These are phyloP conservation scores for Lithophane socia DNA, from an alignment of 2,888 invertebrate genomes.

Conservation along the genomic window DNA sequence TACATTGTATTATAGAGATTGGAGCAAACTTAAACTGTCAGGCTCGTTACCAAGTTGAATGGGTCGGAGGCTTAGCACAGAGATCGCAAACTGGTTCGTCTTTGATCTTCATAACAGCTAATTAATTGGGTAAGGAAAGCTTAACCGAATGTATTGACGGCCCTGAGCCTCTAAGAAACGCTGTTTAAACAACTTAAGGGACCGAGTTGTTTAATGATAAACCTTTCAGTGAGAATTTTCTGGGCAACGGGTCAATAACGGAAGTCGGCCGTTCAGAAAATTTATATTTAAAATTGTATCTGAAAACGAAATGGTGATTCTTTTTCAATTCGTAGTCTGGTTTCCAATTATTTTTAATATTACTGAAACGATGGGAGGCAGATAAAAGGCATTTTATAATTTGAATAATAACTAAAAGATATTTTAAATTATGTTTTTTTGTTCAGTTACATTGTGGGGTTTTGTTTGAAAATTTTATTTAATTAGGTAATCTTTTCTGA, in stretches of 20 bases:
- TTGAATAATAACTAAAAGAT: slow-evolving; percentile 38
- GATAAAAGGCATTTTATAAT: slow-evolving; percentile 57
- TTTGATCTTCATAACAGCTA: slow-evolving; percentile 88
- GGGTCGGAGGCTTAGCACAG: slow-evolving; percentile 79
- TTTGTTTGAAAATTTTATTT: slow-evolving; percentile 9
- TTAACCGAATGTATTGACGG: slow-evolving; percentile 83
- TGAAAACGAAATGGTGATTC: slow-evolving; percentile 55
- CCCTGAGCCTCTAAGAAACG: slow-evolving; percentile 66
- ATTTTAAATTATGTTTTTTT: slow-evolving; percentile 15
- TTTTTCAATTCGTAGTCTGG: slow-evolving; percentile 60
- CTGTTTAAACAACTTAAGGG: slow-evolving; percentile 72
- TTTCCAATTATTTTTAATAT: slow-evolving; percentile 66
- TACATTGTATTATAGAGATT: slow-evolving; percentile 80
- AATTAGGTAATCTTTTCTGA: background rate
- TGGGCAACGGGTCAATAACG: slow-evolving; percentile 55
- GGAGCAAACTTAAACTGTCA: slow-evolving; percentile 85
- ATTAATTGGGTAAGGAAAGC: slow-evolving; percentile 86
- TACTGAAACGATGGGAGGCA: slow-evolving; percentile 50
- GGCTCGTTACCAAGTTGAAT: slow-evolving; percentile 82
- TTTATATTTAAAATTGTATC: slow-evolving; percentile 61
- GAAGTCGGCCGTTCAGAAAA: slow-evolving; percentile 53
- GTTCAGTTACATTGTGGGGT: slow-evolving; percentile 1
- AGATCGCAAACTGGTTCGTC: slow-evolving; percentile 80
- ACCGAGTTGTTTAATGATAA: slow-evolving; percentile 75
- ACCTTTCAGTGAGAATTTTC: slow-evolving; percentile 62